A percentile compares a stretch with the other conserved stretches of the same genome.
Evolutionary conservation across 2,888 invertebrate species (phyloP).

Genomic region (Romanomermis culicivorax): DNA sequence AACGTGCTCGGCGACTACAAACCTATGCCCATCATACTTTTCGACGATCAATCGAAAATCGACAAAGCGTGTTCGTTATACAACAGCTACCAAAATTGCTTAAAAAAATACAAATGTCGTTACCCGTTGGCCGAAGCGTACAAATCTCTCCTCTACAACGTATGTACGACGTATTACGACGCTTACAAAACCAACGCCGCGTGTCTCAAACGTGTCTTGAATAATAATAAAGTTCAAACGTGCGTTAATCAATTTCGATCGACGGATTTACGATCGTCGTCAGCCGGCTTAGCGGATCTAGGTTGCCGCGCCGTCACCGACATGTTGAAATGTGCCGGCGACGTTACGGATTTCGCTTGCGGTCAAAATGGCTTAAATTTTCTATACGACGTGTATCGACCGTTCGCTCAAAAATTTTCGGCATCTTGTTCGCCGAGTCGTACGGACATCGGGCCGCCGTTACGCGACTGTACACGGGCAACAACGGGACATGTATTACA

Average conservation of each 20-base stretch:
- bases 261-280: not conserved
- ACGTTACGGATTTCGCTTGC: not conserved
- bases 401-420: not conserved
- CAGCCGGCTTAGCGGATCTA: not conserved
- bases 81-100: not conserved
- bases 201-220: not conserved
- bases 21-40: not conserved
- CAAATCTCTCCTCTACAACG: not conserved
- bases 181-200: not conserved
- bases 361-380: not conserved
- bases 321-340: conserved; percentile 1
- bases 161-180: not conserved
- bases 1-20: not conserved
- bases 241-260: not conserved
- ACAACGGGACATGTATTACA: not conserved
- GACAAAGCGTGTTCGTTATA: not conserved
- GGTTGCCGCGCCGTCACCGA: not conserved
- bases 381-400: not conserved
- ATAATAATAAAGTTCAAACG: not conserved
- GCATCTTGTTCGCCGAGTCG: not conserved
- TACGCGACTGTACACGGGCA: not conserved
- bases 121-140: not conserved
- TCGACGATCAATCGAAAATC: not conserved
- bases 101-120: not conserved
- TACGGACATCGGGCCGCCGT: not conserved